Evolutionary conservation across 2,888 invertebrate genomes (phyloP).

Genomic region (Trimorus sp.): DNA sequence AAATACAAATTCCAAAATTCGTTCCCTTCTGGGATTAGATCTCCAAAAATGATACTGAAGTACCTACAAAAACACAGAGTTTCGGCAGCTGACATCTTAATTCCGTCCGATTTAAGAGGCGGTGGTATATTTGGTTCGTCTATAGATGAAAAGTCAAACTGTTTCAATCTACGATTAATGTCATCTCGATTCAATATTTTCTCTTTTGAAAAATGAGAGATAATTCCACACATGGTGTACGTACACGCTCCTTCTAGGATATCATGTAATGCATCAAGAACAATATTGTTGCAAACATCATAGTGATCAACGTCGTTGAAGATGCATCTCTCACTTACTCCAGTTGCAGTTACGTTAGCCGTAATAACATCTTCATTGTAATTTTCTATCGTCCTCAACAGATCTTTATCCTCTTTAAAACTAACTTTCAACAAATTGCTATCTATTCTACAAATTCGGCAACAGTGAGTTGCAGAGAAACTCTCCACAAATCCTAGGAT

Average conservation of each 20-base stretch:
- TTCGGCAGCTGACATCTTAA: slow-evolving; percentile 35
- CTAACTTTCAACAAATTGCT: background rate
- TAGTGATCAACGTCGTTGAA: slow-evolving; percentile 35
- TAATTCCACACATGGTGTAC: slow-evolving; percentile 9
- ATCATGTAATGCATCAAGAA: slow-evolving; percentile 1
- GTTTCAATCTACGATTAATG: too few species aligned
- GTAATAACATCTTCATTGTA: slow-evolving; percentile 6
- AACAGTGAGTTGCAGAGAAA: too few species aligned
- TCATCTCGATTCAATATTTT: too few species aligned
- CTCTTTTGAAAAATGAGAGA: too few species aligned
- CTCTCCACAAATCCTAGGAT: too few species aligned
- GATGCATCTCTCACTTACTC: slow-evolving; percentile 21
- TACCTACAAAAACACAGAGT: slow-evolving; percentile 26
- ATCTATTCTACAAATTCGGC: slow-evolving; percentile 1
- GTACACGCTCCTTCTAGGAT: background rate
- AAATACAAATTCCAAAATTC: slow-evolving; percentile 14
- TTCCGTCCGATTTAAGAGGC: slow-evolving; percentile 4
- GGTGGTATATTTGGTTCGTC: slow-evolving; percentile 12
- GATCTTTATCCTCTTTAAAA: slow-evolving; percentile 2
- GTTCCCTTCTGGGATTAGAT: slow-evolving; percentile 21
- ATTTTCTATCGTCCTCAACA: slow-evolving; percentile 16
- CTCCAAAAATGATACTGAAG: slow-evolving; percentile 28
- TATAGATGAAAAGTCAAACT: slow-evolving; percentile 12
- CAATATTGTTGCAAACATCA: slow-evolving; percentile 11
- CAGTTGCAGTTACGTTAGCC: slow-evolving; percentile 6